Evolutionary conservation across 2,888 invertebrate genomes (phyloP).

Genomic region (Drosophila meridionalis): DNA sequence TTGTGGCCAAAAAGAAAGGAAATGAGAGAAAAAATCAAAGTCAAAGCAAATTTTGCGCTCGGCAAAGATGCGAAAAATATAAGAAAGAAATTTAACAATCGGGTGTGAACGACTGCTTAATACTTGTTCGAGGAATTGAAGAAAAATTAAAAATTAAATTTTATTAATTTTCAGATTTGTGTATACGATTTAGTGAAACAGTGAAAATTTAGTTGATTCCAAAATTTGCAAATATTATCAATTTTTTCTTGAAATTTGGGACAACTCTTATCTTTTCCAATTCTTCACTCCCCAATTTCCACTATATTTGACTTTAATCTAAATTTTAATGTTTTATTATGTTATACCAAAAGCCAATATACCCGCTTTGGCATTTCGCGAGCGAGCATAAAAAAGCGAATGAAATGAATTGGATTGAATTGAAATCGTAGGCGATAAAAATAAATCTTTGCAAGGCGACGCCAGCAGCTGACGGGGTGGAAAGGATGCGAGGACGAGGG

Average conservation of each 20-base stretch:
- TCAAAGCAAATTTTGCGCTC: slow-evolving; percentile 33
- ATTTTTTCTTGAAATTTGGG: too few relatives aligned
- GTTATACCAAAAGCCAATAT: background rate
- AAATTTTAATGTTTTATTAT: background rate
- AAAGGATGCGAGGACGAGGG: background rate
- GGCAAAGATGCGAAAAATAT: slow-evolving; percentile 13
- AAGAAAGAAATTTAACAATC: background rate
- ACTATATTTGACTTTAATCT: background rate
- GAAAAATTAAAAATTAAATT: too few relatives aligned
- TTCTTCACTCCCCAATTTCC: too few relatives aligned
- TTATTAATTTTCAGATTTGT: too few relatives aligned
- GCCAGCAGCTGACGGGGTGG: slow-evolving; percentile 68
- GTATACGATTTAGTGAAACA: too few relatives aligned
- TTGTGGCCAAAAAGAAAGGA: slow-evolving; percentile 27
- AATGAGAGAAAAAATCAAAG: slow-evolving; percentile 10
- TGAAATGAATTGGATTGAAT: slow-evolving; percentile 80
- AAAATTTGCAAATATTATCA: too few relatives aligned
- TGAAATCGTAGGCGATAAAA: slow-evolving; percentile 83
- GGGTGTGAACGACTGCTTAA: background rate
- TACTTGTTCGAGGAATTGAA: background rate
- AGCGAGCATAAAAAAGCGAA: slow-evolving; percentile 9
- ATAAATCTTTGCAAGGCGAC: slow-evolving; percentile 82
- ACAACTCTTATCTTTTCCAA: too few relatives aligned
- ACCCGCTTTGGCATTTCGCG: background rate
- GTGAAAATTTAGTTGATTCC: too few relatives aligned